Percentiles rank a stretch among this genome's conserved stretches.
phyloP scores from a whole-genome alignment of 2,888 invertebrate species.

The Netelia fuscicornis region DNA sequence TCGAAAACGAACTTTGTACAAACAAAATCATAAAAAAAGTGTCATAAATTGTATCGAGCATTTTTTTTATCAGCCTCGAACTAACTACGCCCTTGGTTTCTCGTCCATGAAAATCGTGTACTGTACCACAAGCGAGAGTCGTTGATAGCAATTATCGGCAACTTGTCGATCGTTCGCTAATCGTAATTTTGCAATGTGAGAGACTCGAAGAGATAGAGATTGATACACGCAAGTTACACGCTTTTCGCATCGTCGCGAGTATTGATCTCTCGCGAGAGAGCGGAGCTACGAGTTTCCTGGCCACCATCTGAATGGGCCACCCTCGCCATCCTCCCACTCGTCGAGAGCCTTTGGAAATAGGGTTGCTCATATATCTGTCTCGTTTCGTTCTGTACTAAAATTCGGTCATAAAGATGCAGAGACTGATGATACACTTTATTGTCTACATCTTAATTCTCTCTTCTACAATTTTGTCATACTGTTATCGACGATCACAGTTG shows the following conservation, averaged over 20 bases:
- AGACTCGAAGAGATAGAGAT: slow-evolving; percentile 18
- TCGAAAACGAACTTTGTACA: no score
- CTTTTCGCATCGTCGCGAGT: slow-evolving; percentile 81
- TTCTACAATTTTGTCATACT: background rate
- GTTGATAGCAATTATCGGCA: background rate
- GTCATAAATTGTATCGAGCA: background rate
- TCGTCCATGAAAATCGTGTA: background rate
- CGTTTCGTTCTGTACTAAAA: slow-evolving; percentile 43
- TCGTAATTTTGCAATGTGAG: background rate
- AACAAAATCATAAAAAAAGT: no score
- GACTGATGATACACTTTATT: background rate
- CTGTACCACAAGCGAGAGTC: background rate
- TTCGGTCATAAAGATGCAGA: background rate
- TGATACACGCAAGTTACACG: slow-evolving; percentile 64
- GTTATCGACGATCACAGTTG: no score
- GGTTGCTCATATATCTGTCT: slow-evolving; percentile 63
- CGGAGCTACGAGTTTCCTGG: slow-evolving; percentile 73
- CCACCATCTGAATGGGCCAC: slow-evolving; percentile 81
- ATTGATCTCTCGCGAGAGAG: slow-evolving; percentile 79
- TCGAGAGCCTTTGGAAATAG: slow-evolving; percentile 70
- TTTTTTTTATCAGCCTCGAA: background rate
- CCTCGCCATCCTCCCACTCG: slow-evolving; percentile 72
- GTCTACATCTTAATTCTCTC: background rate
- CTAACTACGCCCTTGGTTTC: background rate
- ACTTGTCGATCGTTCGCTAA: background rate